Percentiles rank a stretch among this genome's conserved stretches.
These are phyloP conservation scores for Diprion similis DNA, from an alignment of 1,140 invertebrate species.

Conservation along the genomic window DNA sequence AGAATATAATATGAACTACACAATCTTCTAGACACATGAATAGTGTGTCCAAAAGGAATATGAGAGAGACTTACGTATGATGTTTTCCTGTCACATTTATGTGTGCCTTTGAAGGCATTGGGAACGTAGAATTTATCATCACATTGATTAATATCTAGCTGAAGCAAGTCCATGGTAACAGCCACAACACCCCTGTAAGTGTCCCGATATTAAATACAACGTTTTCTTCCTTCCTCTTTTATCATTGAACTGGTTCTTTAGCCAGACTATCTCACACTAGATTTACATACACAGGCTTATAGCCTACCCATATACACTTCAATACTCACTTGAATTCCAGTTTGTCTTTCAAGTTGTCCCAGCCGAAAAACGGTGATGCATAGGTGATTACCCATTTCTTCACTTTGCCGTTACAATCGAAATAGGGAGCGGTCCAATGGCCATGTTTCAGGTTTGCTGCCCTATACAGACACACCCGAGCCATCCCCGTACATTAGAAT, in stretches of 20 bases:
- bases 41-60: not conserved
- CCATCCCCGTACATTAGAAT: conserved; percentile 53
- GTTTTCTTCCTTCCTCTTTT: conserved; percentile 45
- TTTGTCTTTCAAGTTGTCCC: conserved; percentile 89
- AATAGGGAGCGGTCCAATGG: conserved; percentile 92
- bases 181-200: conserved; percentile 88
- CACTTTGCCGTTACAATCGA: conserved; percentile 91
- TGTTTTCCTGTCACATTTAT: conserved; percentile 90
- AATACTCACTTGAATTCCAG: conserved; percentile 92
- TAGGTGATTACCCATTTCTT: conserved; percentile 97
- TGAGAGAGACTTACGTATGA: conserved; percentile 83
- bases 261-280: conserved; percentile 55
- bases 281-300: conserved; percentile 40
- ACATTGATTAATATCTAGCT: conserved; percentile 96
- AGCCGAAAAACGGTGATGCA: conserved; percentile 95
- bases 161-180: conserved; percentile 89
- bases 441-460: conserved; percentile 88
- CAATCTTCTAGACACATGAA: not conserved
- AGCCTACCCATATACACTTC: conserved; percentile 11
- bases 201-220: conserved; percentile 59
- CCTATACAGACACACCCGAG: conserved; percentile 56
- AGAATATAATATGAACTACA: not conserved
- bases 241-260: conserved; percentile 48
- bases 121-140: conserved; percentile 86
- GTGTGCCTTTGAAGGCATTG: conserved; percentile 95